Evolutionary conservation across 2,888 invertebrate genomes (phyloP).

Genomic region (Lamellibrachia satsuma): DNA sequence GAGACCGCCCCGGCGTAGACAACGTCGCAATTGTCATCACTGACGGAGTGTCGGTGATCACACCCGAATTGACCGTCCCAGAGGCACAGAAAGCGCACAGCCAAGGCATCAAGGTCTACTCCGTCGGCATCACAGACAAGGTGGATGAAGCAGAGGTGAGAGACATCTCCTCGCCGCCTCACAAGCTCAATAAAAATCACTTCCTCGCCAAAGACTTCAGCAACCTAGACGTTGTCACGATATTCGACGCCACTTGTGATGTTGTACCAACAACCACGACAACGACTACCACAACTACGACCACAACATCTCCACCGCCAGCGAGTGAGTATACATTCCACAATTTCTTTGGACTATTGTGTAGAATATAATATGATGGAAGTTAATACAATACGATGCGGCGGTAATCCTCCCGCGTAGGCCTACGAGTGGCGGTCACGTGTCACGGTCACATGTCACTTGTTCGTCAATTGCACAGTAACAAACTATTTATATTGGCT

Average conservation of each 20-base stretch:
- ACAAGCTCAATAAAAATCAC: background rate
- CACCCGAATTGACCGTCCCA: conserved; percentile 47
- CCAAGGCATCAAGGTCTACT: conserved; percentile 7
- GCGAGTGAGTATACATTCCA: background rate
- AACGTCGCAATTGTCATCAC: conserved; percentile 22
- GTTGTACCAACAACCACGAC: background rate
- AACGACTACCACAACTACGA: background rate
- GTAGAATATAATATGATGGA: no score
- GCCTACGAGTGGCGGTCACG: no score
- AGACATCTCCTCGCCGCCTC: background rate
- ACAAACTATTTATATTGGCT: no score
- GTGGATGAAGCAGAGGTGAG: conserved; percentile 17
- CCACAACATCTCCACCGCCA: background rate
- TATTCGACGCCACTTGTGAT: background rate
- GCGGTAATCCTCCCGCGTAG: no score
- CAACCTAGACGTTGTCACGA: background rate
- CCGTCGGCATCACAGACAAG: background rate
- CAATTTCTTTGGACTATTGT: no score
- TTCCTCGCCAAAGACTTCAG: background rate
- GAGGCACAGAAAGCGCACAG: conserved; percentile 23
- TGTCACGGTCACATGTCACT: no score
- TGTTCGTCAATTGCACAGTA: no score
- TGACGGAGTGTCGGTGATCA: conserved; percentile 48
- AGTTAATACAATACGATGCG: no score
- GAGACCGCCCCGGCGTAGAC: conserved; percentile 8